phyloP scores from a whole-genome alignment of 2,113 vertebrate genomes.

The Plecturocebus donacophilus region DNA sequence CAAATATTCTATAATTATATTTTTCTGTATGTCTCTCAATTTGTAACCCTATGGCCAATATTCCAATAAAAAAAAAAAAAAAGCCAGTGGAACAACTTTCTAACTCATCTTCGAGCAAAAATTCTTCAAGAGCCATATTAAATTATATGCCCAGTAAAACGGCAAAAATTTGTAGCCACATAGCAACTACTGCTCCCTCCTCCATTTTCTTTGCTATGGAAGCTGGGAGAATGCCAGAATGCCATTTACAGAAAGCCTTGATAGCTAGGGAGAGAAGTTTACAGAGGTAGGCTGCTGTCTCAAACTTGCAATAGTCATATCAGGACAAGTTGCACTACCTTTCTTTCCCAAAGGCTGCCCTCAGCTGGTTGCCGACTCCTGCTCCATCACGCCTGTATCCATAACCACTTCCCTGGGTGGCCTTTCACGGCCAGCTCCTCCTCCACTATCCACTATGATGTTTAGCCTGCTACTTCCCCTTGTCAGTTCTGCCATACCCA shows the following conservation, averaged over 20 bases:
- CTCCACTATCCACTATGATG: not conserved
- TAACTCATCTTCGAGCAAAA: not conserved
- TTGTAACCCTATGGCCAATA: conserved; percentile 6
- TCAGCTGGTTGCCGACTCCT: not conserved
- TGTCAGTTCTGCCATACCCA: not conserved
- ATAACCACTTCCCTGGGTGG: not conserved
- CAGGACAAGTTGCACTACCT: not conserved
- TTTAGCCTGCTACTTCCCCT: not conserved
- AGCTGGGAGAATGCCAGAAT: not conserved
- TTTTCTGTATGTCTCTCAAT: not conserved
- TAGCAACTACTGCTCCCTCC: not conserved
- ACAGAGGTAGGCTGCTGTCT: not conserved
- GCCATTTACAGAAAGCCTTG: not conserved
- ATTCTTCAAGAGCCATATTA: not conserved
- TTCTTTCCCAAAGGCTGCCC: not conserved
- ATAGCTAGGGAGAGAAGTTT: not conserved
- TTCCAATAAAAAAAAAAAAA: not conserved
- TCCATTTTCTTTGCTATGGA: not conserved
- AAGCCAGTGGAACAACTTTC: not conserved
- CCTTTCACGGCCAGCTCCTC: not conserved
- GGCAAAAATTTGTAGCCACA: not conserved
- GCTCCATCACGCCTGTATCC: not conserved
- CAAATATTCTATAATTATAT: not conserved
- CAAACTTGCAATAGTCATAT: not conserved
- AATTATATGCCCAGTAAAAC: not conserved